Conservation (phyloP, 2,888 invertebrate genomes). For the Drosophila multiciliata region DNA sequence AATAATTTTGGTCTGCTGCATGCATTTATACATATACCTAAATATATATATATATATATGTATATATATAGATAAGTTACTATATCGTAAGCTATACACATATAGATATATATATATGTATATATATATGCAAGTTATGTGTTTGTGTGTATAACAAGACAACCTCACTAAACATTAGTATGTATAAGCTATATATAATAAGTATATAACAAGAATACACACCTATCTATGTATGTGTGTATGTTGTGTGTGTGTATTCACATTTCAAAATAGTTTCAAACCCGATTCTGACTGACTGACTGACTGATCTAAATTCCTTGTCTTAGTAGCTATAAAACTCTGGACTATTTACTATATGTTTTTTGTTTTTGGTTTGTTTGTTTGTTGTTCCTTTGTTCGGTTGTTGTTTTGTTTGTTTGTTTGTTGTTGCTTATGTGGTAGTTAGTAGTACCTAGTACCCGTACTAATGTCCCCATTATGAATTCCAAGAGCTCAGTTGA, state of each 20-base stretch:
- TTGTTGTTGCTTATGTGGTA: constrained; percentile 45
- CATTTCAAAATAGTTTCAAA: constrained; percentile 73
- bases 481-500: constrained; percentile 24
- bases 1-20: constrained; percentile 63
- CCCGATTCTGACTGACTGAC: constrained; percentile 63
- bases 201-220: constrained; percentile 74
- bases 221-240: constrained; percentile 41
- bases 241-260: constrained; percentile 6
- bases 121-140: constrained; percentile 27
- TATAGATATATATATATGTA: constrained; percentile 32
- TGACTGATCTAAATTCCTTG: constrained; percentile 64
- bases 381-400: constrained; percentile 8
- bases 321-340: constrained; percentile 62
- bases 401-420: constrained; percentile 33
- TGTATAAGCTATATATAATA: constrained; percentile 53
- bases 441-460: constrained; percentile 77
- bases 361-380: constrained; percentile 26
- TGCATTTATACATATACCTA: constrained; percentile 38
- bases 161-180: constrained; percentile 78
- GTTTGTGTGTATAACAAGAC: constrained; percentile 70
- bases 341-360: constrained; percentile 55
- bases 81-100: constrained; percentile 54
- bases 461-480: constrained; percentile 69
- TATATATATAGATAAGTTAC: constrained; percentile 23
- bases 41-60: constrained; percentile 16